Conservation (phyloP, 2,888 invertebrate species). For the Tenthredo mesomela region DNA sequence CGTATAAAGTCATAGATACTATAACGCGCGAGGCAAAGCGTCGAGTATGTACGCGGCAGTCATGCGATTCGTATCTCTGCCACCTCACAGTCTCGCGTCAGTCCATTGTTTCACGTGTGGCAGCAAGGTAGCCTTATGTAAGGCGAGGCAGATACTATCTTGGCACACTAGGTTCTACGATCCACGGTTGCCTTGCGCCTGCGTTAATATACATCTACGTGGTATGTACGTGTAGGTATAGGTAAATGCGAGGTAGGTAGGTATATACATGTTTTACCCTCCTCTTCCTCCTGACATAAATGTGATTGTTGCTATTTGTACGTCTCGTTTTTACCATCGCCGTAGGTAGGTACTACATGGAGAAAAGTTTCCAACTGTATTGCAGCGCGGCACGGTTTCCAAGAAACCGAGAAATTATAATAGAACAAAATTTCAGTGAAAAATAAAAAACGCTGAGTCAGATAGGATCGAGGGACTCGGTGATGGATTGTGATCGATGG, state of each 20-base stretch:
- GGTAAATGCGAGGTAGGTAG: too few relatives aligned
- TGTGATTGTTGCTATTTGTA: conserved; percentile 48
- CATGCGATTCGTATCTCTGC: conserved; percentile 62
- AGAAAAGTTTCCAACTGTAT: background rate
- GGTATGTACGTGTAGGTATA: background rate
- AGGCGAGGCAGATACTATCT: conserved; percentile 62
- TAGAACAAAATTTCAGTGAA: conserved; percentile 7
- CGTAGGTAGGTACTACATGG: background rate
- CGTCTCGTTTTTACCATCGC: conserved; percentile 14
- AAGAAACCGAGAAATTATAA: conserved; percentile 22
- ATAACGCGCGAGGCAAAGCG: conserved; percentile 11
- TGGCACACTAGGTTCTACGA: conserved; percentile 49
- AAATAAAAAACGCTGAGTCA: background rate
- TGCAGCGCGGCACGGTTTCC: background rate
- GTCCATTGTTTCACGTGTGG: conserved; percentile 73
- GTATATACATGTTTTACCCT: background rate
- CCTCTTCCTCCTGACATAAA: conserved; percentile 16
- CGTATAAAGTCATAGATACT: background rate
- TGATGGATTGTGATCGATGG: conserved; percentile 37
- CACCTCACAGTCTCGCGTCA: conserved; percentile 70
- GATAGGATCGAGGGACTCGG: conserved; percentile 13
- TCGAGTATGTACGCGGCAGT: conserved; percentile 42
- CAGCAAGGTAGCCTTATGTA: conserved; percentile 75
- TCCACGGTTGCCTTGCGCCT: conserved; percentile 32
- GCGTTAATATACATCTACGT: background rate